phyloP scores from a whole-genome alignment of 2,888 invertebrate genomes.

The Coleophora flavipennella region DNA sequence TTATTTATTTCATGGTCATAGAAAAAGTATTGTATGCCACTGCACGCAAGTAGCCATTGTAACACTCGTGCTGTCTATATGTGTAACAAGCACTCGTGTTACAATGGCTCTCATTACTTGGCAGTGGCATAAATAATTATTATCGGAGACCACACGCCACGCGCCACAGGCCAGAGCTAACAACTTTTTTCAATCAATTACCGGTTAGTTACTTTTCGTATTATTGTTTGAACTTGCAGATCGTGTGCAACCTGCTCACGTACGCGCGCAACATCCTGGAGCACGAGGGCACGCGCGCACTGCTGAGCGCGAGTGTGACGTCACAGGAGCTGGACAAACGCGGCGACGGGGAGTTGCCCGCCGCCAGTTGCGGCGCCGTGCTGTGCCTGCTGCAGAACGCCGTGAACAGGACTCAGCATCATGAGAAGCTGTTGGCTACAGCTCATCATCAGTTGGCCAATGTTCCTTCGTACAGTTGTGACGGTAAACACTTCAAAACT shows the following conservation, averaged over 20 bases:
- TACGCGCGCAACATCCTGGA: conserved; percentile 79
- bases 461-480: conserved; percentile 42
- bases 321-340: conserved; percentile 21
- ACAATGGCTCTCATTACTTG: too few species aligned
- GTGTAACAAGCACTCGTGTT: too few species aligned
- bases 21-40: too few species aligned
- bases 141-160: too few species aligned
- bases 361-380: conserved; percentile 26
- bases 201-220: too few species aligned
- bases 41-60: too few species aligned
- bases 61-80: too few species aligned
- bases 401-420: conserved; percentile 24
- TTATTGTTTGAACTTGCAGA: conserved; percentile 49
- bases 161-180: too few species aligned
- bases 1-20: too few species aligned
- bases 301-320: conserved; percentile 64
- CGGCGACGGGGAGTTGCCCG: conserved; percentile 32
- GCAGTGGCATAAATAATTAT: too few species aligned
- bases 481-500: too few species aligned
- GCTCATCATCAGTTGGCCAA: conserved; percentile 40
- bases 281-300: conserved; percentile 64
- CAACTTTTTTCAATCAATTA: too few species aligned
- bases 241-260: conserved; percentile 79
- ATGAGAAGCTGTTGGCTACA: conserved; percentile 44
- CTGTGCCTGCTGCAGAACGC: conserved; percentile 29